Evolutionary conservation across 2,888 invertebrate genomes (phyloP).

Genomic region (Steinernema scapterisci): DNA sequence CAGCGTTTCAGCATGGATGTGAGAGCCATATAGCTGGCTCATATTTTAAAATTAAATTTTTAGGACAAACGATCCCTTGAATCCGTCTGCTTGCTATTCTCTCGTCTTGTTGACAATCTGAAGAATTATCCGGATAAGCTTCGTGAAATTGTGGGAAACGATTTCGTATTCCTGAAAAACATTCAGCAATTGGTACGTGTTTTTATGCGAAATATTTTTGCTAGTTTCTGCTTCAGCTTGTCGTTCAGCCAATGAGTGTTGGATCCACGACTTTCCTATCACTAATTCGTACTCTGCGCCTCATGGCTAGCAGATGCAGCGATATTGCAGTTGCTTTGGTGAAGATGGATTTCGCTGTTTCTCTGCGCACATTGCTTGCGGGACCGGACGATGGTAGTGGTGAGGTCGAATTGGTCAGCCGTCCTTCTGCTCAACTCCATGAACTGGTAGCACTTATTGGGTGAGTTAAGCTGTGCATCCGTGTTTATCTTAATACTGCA

Average conservation of each 20-base stretch:
- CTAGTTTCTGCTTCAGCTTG: conserved; percentile 73
- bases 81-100: conserved; percentile 93
- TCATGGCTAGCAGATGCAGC: conserved; percentile 68
- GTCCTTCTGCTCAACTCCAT: conserved; percentile 92
- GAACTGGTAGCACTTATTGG: conserved; percentile 96
- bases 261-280: conserved; percentile 94
- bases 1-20: conserved; percentile 53
- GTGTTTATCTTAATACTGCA: conserved; percentile 18
- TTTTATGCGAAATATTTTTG: background rate
- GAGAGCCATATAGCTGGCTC: conserved; percentile 6
- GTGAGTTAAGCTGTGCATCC: conserved; percentile 53
- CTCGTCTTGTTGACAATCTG: conserved; percentile 92
- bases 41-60: conserved; percentile 40
- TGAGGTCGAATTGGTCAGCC: conserved; percentile 73
- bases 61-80: conserved; percentile 98
- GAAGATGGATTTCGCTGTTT: conserved; percentile 81
- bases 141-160: conserved; percentile 81
- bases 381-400: conserved; percentile 74
- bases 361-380: conserved; percentile 89
- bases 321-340: conserved; percentile 57
- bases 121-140: conserved; percentile 86
- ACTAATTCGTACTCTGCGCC: conserved; percentile 90
- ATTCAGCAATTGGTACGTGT: conserved; percentile 52
- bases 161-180: conserved; percentile 50
- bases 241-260: conserved; percentile 91